Base-by-base conservation (phyloP, 2,888 invertebrate species). In the Hecatera dysodea region DNA sequence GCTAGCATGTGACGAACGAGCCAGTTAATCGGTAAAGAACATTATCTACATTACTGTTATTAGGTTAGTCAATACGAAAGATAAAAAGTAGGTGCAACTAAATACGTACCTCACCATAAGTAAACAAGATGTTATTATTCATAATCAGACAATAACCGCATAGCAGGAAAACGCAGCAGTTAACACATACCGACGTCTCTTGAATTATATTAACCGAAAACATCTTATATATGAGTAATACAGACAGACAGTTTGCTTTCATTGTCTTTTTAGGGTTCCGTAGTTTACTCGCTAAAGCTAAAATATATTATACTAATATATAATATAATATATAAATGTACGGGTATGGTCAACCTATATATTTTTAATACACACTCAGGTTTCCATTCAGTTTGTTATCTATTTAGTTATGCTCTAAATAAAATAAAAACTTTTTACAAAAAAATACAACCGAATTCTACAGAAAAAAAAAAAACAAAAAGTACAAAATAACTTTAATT, bases 131-230 rank as follows among this genome's bases (percentile, higher is more conserved):
- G 17, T 17, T n/a, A 48, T n/a, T n/a, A 36, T 8, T 39, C 42
- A 29, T 61, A 44, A 53, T 27, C 11, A 60, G 22, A 63, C 68
- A 63, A 39, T 22, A 48, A 44, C 48, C 19, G 52, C 48, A 36
- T 3, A 76, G 2, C 60, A 81, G 81, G 81, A 77, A 81, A 77
- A 81, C 8, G 1, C 2, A 39, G 2, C 7, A 11, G 17, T 46
- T 46, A n/a, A 11, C 48, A 2, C 7, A 7, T 22, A 19, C 0
- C 2, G 50, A 59, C 68, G 59, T 55, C 42, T 8, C 59, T 69
- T 52, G 69, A 77, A 77, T 81, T 53, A 44, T 44, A 8, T 27
- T 56, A 52, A 57, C 46, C 57, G 27, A 60, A 75, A 76, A 24
- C 27, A 52, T 61, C 24, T 12, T 24, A 22, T 15, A 75, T 42